phyloP scores from a whole-genome alignment of 1,140 invertebrate genomes.

The Phymastichus coffea region DNA sequence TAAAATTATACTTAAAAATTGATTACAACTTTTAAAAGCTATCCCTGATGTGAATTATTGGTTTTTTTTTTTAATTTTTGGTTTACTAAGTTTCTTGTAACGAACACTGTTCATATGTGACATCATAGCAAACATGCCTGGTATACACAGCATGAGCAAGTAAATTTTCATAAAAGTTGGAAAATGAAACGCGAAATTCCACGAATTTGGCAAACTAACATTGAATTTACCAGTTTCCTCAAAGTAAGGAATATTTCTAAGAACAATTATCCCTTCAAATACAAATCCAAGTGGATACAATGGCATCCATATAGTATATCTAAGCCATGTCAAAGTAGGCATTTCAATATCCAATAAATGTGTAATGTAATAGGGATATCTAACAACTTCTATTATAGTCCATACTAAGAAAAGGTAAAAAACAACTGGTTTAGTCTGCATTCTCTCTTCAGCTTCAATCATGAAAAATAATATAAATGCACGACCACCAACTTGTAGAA shows the following conservation, averaged over 20 bases:
- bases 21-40: too few relatives aligned
- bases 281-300: conserved; percentile 88
- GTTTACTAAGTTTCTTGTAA: conserved; percentile 60
- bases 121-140: conserved; percentile 75
- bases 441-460: conserved; percentile 79
- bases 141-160: conserved; percentile 73
- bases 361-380: conserved; percentile 90
- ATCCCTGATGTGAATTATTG: too few relatives aligned
- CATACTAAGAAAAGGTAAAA: conserved; percentile 86
- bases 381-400: conserved; percentile 77
- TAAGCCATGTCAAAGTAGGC: conserved; percentile 82
- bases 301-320: conserved; percentile 91
- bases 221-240: conserved; percentile 80
- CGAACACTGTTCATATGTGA: conserved; percentile 74
- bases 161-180: conserved; percentile 77
- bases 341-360: conserved; percentile 75
- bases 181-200: conserved; percentile 87
- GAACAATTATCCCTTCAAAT: conserved; percentile 80
- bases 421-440: conserved; percentile 83
- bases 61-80: conserved; percentile 34
- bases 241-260: conserved; percentile 85
- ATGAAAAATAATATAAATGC: conserved; percentile 80
- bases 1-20: too few relatives aligned
- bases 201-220: conserved; percentile 76
- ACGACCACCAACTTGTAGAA: conserved; percentile 75